These are phyloP conservation scores for Lytechinus variegatus DNA, from an alignment of 35 echinoderm and acorn worm genomes.

Conservation along the genomic window DNA sequence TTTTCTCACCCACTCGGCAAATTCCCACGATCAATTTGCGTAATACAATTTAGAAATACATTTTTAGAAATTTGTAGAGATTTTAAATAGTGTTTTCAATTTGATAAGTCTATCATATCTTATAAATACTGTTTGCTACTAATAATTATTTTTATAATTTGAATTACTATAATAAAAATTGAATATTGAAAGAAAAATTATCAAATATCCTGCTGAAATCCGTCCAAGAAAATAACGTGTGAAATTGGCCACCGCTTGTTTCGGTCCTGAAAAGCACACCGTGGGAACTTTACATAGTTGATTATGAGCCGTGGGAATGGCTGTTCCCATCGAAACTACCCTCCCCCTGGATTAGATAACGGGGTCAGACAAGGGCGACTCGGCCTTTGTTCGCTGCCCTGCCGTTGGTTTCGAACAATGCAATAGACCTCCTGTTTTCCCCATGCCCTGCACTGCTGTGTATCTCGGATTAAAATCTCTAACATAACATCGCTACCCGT, in stretches of 20 bases:
- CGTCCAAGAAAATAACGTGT: neutral
- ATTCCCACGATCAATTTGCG: slow-evolving; percentile 30
- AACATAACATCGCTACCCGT: neutral
- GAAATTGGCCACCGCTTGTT: slow-evolving; percentile 38
- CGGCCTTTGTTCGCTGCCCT: slow-evolving; percentile 27
- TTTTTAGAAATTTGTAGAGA: neutral
- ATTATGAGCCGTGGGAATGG: slow-evolving; percentile 55
- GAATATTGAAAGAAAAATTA: neutral
- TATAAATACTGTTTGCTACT: no score
- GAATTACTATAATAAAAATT: no score
- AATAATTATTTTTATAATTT: no score
- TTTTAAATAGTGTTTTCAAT: no score
- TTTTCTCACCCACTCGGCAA: slow-evolving; percentile 21
- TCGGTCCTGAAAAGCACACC: slow-evolving; percentile 48
- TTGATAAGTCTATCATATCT: no score
- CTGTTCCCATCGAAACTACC: slow-evolving; percentile 30
- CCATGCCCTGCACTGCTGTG: neutral
- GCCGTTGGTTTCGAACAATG: neutral
- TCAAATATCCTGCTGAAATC: neutral
- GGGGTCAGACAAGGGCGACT: slow-evolving; percentile 45
- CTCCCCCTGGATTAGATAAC: slow-evolving; percentile 44
- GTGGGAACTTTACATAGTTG: slow-evolving; percentile 57
- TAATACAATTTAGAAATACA: neutral
- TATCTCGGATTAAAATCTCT: neutral
- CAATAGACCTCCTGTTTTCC: neutral